Evolutionary conservation across 1,140 invertebrate genomes (phyloP), one percentile per base, ranked within the genome.

Genomic region (Galendromus occidentalis): DNA sequence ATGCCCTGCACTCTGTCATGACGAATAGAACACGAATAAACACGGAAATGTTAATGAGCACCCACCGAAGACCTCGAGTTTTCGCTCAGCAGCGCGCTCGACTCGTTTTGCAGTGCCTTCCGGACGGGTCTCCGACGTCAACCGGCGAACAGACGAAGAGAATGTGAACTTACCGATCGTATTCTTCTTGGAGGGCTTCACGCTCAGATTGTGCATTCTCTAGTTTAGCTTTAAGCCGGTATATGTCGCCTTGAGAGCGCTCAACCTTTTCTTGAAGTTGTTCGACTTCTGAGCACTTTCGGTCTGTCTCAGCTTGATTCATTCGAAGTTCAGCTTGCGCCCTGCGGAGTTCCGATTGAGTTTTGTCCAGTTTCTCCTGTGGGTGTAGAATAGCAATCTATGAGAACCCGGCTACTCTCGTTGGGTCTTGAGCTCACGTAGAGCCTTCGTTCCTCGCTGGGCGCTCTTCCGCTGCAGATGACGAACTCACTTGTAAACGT

Each of bases 171-270:
- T 69, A 69, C 29, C 71, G 67, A 63, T 77, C 89, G 72, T 90
- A 85, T 76, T 93, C 89, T 72, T 92, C 89, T 64, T 89, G 86
- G 64, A 93, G 76, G 73, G 86, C 91, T 71, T 92, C 88, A 72
- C 90, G 87, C 77, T 94, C 90, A 65, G 85, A 86, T 78, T 92
- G 88, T 73, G 89, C 88, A 77, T 93, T 93, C 79, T 93, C 91
- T 71, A 94, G 78, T 74, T 89, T 85, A 14, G 90, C 90, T 76
- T 93, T 92, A 66, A 93, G 80, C 72, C 89, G 81, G 73, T 93
- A 93, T 44, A 94, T 89, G 76, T 94, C 91, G 64, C 89, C 89
- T 75, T 93, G 90, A 63, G 87, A 89, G 76, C 92, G 91, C 75
- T 91, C 87, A 45, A 90, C 75, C 73, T 93, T 93, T 73, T 93